Evolutionary conservation across 2,888 invertebrate genomes (phyloP).

Genomic region (Sclerodermus sp.): DNA sequence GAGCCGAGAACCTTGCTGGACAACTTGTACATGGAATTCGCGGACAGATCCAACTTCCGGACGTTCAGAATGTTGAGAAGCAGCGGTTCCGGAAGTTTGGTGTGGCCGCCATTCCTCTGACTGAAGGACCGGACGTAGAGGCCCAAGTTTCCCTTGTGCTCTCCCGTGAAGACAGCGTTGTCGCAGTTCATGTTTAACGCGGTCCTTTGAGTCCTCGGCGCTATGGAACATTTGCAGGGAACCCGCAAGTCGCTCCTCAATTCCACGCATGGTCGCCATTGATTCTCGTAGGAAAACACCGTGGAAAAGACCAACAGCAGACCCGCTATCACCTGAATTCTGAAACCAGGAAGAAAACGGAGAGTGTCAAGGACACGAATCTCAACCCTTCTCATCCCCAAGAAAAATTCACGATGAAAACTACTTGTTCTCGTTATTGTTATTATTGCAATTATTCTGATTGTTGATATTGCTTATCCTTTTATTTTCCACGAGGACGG

Average conservation of each 20-base stretch:
- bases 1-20: conserved; percentile 75
- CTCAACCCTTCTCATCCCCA: no score
- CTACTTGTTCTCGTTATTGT: no score
- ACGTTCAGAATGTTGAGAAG: conserved; percentile 66
- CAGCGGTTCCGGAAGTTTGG: conserved; percentile 67
- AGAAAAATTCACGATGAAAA: no score
- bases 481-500: no score
- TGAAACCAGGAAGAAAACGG: no score
- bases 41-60: conserved; percentile 77
- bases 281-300: conserved; percentile 23
- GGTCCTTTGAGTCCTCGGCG: conserved; percentile 46
- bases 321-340: not conserved
- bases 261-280: conserved; percentile 76
- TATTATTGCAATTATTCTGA: no score
- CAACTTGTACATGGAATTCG: conserved; percentile 77
- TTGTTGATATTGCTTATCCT: no score
- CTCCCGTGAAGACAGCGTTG: conserved; percentile 76
- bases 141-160: conserved; percentile 76
- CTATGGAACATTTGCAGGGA: conserved; percentile 67
- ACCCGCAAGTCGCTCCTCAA: conserved; percentile 74
- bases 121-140: conserved; percentile 80
- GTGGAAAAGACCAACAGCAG: conserved; percentile 19
- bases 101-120: conserved; percentile 79
- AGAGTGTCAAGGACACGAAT: no score
- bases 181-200: conserved; percentile 81